Evolutionary conservation across 2,113 vertebrate genomes (phyloP).

Genomic region (Corythornis madagascariensis): DNA sequence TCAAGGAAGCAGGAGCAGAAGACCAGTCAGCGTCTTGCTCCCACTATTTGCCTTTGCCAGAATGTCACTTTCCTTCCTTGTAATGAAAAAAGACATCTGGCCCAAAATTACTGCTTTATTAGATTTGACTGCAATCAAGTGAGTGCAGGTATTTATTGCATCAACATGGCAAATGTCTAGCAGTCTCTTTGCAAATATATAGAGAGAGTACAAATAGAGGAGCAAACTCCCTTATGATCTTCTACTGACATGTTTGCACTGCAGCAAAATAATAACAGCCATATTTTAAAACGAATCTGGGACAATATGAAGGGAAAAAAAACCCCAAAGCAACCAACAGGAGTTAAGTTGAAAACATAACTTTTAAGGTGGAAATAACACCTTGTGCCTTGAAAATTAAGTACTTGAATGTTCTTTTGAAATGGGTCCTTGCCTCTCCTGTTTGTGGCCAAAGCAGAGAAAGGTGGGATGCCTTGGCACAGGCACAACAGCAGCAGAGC

Average conservation of each 20-base stretch:
- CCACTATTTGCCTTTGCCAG: background rate
- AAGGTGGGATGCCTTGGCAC: background rate
- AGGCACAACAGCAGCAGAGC: background rate
- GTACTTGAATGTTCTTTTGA: background rate
- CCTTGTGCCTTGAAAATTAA: background rate
- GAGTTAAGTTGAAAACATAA: background rate
- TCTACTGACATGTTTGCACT: background rate
- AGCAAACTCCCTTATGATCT: background rate
- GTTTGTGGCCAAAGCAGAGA: background rate
- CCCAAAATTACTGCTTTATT: background rate
- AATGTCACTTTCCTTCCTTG: background rate
- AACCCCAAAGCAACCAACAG: background rate
- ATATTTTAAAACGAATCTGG: background rate
- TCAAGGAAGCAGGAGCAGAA: background rate
- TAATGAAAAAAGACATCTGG: background rate
- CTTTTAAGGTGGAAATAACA: background rate
- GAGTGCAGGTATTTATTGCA: background rate
- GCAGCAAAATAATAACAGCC: background rate
- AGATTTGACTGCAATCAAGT: background rate
- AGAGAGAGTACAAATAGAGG: background rate
- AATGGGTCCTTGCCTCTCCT: background rate
- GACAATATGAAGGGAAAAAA: background rate
- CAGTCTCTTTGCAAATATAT: background rate
- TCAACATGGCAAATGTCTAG: background rate
- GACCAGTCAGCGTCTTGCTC: background rate